Percentiles rank a stretch among this genome's conserved stretches.
phyloP scores from a whole-genome alignment of 2,113 vertebrate species.

The Balaenoptera acutorostrata region DNA sequence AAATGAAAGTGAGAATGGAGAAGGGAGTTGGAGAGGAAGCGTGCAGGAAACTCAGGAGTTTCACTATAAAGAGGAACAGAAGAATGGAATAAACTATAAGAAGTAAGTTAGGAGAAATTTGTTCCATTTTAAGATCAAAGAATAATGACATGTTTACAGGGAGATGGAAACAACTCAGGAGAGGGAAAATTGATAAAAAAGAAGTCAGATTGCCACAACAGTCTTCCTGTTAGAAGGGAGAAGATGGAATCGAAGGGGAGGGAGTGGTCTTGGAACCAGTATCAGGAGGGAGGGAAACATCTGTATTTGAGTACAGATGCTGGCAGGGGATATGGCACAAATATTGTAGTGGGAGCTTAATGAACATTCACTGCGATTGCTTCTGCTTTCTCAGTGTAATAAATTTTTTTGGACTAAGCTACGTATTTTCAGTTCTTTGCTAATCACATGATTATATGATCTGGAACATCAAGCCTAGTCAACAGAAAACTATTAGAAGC shows the following conservation, averaged over 20 bases:
- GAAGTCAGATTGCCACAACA: background rate
- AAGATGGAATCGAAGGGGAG: background rate
- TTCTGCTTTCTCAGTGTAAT: background rate
- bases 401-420: background rate
- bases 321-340: no score
- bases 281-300: background rate
- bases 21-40: no score
- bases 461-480: background rate
- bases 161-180: background rate
- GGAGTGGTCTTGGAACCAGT: background rate
- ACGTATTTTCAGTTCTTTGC: background rate
- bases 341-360: background rate
- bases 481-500: background rate
- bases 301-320: background rate
- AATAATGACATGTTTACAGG: background rate
- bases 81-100: background rate
- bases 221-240: background rate
- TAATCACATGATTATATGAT: background rate
- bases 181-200: background rate
- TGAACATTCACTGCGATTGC: background rate
- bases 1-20: background rate
- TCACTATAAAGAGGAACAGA: background rate
- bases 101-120: background rate
- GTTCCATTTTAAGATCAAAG: background rate
- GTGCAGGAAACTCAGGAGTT: background rate